Conservation (phyloP, 2,888 invertebrate species). For the Venustoraphidia nigricollis region DNA sequence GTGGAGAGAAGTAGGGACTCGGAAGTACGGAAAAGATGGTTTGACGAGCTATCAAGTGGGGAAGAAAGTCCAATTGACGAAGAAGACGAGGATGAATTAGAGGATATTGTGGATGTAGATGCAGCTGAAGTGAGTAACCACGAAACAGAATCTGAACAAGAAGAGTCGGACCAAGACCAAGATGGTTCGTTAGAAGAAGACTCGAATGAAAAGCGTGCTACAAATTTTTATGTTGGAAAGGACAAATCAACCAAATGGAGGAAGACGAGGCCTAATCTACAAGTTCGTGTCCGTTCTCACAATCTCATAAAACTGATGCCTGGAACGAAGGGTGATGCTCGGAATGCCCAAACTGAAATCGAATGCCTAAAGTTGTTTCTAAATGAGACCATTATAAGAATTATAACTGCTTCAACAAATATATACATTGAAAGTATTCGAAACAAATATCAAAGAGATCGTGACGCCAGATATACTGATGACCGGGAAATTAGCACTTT, state of each 20-base stretch:
- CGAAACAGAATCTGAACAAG: not conserved
- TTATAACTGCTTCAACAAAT: not conserved
- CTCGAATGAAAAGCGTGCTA: not conserved
- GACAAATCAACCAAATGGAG: not conserved
- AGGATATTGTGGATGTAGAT: not conserved
- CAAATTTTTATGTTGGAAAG: not conserved
- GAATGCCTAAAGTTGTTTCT: not conserved
- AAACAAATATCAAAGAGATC: not conserved
- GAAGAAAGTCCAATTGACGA: slow-evolving; percentile 6
- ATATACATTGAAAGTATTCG: not conserved
- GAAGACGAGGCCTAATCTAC: too few species aligned
- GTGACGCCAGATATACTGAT: slow-evolving; percentile 3
- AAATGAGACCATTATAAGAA: not conserved
- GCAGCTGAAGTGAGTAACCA: not conserved
- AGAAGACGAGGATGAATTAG: slow-evolving; percentile 3
- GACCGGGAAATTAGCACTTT: slow-evolving; percentile 3
- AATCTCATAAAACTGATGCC: too few species aligned
- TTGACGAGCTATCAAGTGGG: slow-evolving; percentile 7
- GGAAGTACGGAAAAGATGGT: slow-evolving; percentile 5
- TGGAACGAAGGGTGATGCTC: too few species aligned
- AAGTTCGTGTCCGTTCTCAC: too few species aligned
- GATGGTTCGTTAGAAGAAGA: not conserved
- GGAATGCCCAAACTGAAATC: too few species aligned
- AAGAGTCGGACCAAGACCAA: not conserved
- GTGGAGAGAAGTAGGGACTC: slow-evolving; percentile 6